Evolutionary conservation across 2,888 invertebrate genomes (phyloP), one percentile per base, ranked within the genome.

Genomic region (Drosophila maculinotata): DNA sequence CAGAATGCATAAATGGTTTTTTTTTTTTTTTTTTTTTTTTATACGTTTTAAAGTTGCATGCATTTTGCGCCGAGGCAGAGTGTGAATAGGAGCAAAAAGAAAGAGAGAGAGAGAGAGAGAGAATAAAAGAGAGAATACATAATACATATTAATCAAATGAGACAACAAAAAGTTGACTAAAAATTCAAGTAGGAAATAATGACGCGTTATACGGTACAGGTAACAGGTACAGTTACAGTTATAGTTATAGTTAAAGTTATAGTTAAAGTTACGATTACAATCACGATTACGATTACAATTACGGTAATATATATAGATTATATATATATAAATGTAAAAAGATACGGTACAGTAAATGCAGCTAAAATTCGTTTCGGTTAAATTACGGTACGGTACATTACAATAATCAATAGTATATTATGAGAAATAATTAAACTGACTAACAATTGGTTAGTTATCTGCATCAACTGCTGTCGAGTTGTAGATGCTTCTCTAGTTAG

Each of bases 51-150:
- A 65, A 84, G 69, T 68, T 62, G 72, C 78, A 80, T 87, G 81
- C 84, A 81, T 87, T 82, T 85, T 76, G 79, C 57, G 58, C 76
- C 86, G 79, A 86, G 53, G 58, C 79, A 87, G 80, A 78, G 77
- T 79, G 84, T 82, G 76, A 88, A 47, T 65, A 47, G 66, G 76
- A 76, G 53, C 63, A 82, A 59, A 64, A 56, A 60, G 49, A 51
- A 56, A 72, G 38, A 74, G 53, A 75, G 47, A 76, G 63, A 70
- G 54, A 68, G 42, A 45, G 51, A 73, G 54, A 70, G 53, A 75
- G 53, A 60, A 60, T 48, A 68, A 69, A 68, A 75, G 20, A 52
- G 45, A 76, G 72, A 76, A 79, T 79, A 79, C 79, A 72, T 76
- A 79, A 64, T 75, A 73, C 71, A 70, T 60, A 84, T 65, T 74